phyloP scores from a whole-genome alignment of 2,113 vertebrate species.

The Pedetes capensis region DNA sequence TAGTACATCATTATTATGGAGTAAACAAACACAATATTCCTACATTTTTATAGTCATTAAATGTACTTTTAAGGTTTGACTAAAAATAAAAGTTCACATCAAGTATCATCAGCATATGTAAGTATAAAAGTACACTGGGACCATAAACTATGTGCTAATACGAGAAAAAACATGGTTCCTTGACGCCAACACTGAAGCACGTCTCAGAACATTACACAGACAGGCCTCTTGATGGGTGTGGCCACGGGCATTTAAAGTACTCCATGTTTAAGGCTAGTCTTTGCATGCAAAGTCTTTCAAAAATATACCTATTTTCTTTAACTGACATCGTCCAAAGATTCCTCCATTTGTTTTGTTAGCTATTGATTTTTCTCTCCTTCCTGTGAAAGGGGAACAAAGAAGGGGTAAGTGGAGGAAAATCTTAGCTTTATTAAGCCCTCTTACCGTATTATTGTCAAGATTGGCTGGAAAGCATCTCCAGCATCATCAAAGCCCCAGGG shows the following conservation, averaged over 20 bases:
- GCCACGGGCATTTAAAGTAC: neutral
- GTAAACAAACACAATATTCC: neutral
- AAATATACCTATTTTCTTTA: conserved; percentile 48
- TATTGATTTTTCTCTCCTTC: conserved; percentile 73
- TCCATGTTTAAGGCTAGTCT: neutral
- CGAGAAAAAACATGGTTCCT: neutral
- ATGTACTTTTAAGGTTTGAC: neutral
- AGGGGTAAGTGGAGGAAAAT: conserved; percentile 71
- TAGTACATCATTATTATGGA: neutral
- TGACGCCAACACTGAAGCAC: neutral
- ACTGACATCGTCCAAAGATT: neutral
- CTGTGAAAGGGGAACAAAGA: conserved; percentile 72
- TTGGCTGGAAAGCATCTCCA: conserved; percentile 83
- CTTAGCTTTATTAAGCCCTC: conserved; percentile 87
- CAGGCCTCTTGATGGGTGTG: neutral
- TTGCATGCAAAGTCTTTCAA: conserved; percentile 6
- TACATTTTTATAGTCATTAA: neutral
- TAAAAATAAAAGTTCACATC: neutral
- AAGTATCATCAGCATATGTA: neutral
- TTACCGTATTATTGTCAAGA: conserved; percentile 81
- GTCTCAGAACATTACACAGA: neutral
- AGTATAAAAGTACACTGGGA: neutral
- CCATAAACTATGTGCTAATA: neutral
- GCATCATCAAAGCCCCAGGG: conserved; percentile 81
- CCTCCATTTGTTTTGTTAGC: conserved; percentile 56